Conservation (phyloP, 2,113 vertebrate species). For the Rana temporaria region DNA sequence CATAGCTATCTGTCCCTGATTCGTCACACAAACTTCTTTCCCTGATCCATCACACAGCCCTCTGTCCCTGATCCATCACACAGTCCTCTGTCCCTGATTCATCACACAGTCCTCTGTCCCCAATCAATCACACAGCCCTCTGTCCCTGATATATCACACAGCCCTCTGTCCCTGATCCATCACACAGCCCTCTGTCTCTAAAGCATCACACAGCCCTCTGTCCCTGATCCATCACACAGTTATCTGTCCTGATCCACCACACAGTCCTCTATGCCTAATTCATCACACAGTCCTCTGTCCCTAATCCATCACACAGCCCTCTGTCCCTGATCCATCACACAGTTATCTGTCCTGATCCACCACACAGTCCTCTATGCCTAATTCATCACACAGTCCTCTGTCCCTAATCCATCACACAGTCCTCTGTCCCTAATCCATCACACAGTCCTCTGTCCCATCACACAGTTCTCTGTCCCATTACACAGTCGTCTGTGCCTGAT, state of each 20-base stretch:
- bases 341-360: no score
- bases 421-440: no score
- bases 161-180: no score
- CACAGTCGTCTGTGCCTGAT: neutral
- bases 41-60: no score
- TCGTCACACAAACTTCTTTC: neutral
- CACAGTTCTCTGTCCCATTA: neutral
- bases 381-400: no score
- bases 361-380: neutral
- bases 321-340: neutral
- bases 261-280: no score
- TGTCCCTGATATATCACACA: no score
- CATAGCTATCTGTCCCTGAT: no score
- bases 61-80: neutral
- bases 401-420: no score
- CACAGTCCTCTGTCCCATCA: no score
- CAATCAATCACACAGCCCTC: no score
- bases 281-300: fast-evolving
- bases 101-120: neutral
- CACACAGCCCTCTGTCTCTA: no score
- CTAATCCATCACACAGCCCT: neutral
- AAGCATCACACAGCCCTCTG: neutral
- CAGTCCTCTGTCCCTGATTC: fast-evolving
- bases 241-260: neutral
- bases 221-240: neutral